phyloP scores from a whole-genome alignment of 2,888 invertebrate species.

The Tetheella fluctuosa region DNA sequence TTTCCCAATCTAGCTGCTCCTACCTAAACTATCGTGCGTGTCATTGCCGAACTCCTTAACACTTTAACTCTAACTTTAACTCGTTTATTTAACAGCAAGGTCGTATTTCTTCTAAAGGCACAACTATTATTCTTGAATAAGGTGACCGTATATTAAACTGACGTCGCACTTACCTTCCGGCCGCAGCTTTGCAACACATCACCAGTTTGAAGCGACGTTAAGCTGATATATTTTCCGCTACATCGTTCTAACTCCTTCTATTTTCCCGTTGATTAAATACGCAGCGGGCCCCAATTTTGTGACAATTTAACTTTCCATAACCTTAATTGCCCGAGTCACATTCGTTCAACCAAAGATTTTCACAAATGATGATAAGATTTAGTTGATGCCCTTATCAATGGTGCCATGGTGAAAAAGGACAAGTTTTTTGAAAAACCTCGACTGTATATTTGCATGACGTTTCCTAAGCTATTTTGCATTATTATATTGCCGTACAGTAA shows the following conservation, averaged over 20 bases:
- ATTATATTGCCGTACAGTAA: not conserved
- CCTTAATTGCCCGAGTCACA: constrained; percentile 1
- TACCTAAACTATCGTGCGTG: not conserved
- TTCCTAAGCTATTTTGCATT: not conserved
- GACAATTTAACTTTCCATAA: not conserved
- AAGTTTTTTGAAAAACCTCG: not conserved
- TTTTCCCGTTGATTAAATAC: constrained; percentile 10
- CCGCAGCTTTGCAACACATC: not conserved
- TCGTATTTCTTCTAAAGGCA: not conserved
- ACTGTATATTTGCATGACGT: not conserved
- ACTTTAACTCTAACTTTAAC: too few species aligned
- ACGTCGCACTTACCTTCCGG: constrained; percentile 4
- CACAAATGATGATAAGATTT: not conserved
- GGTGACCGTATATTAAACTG: not conserved
- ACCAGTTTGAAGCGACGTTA: not conserved
- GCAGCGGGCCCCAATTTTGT: not conserved
- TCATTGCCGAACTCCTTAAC: too few species aligned
- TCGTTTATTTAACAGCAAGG: too few species aligned
- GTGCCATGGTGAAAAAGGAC: not conserved
- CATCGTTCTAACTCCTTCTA: constrained; percentile 3
- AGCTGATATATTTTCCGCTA: constrained; percentile 8
- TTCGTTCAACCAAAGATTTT: not conserved
- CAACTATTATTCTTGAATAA: not conserved
- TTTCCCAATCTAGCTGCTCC: not conserved
- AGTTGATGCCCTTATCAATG: not conserved